Evolutionary conservation across 2,888 invertebrate genomes (phyloP).

Genomic region (Andrena fulva): DNA sequence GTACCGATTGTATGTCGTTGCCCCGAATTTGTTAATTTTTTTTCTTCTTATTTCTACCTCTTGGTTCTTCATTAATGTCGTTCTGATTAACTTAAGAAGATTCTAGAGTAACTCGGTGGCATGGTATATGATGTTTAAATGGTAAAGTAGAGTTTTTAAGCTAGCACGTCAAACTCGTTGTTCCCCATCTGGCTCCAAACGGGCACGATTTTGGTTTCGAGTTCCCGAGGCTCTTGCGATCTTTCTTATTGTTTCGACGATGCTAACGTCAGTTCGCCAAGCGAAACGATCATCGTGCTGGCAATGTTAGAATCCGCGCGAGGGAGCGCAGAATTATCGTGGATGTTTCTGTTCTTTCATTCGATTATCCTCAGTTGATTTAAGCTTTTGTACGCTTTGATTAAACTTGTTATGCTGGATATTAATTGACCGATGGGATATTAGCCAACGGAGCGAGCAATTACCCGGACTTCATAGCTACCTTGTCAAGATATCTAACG

Average conservation of each 20-base stretch:
- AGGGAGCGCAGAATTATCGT: constrained; percentile 1
- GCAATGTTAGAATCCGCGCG: neutral
- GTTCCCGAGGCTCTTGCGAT: neutral
- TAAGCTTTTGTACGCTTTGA: constrained; percentile 13
- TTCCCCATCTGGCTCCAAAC: constrained; percentile 28
- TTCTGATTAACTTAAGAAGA: constrained; percentile 31
- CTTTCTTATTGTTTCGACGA: neutral
- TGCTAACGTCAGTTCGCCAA: neutral
- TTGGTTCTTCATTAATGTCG: constrained; percentile 49
- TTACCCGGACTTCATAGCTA: neutral
- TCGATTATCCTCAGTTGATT: neutral
- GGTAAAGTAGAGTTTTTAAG: constrained; percentile 47
- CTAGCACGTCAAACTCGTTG: constrained; percentile 38
- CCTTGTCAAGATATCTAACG: neutral
- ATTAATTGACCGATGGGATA: neutral
- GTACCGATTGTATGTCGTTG: constrained; percentile 54
- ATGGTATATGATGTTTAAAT: constrained; percentile 52
- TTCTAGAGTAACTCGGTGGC: constrained; percentile 36
- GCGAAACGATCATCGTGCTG: neutral
- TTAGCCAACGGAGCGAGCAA: neutral
- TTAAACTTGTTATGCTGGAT: neutral
- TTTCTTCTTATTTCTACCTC: constrained; percentile 21
- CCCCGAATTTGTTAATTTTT: constrained; percentile 32
- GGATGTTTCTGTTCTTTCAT: neutral
- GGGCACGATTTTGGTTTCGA: constrained; percentile 34